These are phyloP conservation scores for Siniperca scherzeri DNA, from an alignment of 2,797 vertebrate species.

Conservation along the genomic window DNA sequence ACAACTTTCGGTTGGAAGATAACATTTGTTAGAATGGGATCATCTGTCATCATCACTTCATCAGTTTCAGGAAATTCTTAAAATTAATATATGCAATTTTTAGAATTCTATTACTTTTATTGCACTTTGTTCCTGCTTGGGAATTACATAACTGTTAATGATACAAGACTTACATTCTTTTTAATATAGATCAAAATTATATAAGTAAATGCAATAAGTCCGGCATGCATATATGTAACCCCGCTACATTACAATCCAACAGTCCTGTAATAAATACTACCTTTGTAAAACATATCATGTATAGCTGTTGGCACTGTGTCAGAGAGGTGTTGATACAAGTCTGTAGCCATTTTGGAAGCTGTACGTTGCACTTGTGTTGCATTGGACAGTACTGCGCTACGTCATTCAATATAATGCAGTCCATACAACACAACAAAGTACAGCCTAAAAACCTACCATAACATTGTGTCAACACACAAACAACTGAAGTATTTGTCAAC, in stretches of 20 bases:
- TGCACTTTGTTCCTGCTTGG: slow-evolving; percentile 22
- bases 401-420: slow-evolving; percentile 1
- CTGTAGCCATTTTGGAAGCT: not conserved
- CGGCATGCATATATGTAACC: not conserved
- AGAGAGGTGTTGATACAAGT: not conserved
- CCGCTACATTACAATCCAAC: not conserved
- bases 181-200: slow-evolving; percentile 10
- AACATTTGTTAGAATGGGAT: slow-evolving; percentile 36
- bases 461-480: not conserved
- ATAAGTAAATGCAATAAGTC: not conserved
- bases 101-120: slow-evolving; percentile 2
- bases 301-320: not conserved
- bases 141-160: slow-evolving; percentile 18
- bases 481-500: not conserved
- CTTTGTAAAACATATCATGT: not conserved
- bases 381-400: not conserved
- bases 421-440: not conserved
- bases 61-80: slow-evolving; percentile 18
- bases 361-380: not conserved
- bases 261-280: not conserved
- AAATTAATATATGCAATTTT: slow-evolving; percentile 23
- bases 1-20: slow-evolving; percentile 39
- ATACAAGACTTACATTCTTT: slow-evolving; percentile 10
- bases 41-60: slow-evolving; percentile 41
- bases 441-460: not conserved